phyloP scores from a whole-genome alignment of 2,113 vertebrate species.

The Sorex fumeus region DNA sequence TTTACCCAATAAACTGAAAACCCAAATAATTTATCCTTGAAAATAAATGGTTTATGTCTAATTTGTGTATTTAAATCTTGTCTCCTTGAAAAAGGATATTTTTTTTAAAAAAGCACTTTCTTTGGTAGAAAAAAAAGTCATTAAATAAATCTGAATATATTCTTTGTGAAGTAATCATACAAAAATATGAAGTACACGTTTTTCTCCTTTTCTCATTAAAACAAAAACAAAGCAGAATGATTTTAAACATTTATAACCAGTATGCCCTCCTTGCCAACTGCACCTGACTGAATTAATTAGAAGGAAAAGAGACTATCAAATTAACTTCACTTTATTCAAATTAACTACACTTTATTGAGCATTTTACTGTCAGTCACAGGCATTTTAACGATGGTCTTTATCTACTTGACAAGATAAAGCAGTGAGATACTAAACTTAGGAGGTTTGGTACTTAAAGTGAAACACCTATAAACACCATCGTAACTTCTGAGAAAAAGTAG shows the following conservation, averaged over 20 bases:
- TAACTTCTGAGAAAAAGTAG: background rate
- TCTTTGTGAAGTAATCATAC: conserved; percentile 24
- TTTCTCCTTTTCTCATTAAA: conserved; percentile 9
- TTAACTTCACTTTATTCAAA: background rate
- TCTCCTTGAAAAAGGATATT: background rate
- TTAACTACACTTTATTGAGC: conserved; percentile 6
- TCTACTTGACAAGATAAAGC: background rate
- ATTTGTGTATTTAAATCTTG: conserved; percentile 27
- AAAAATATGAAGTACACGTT: conserved; percentile 13
- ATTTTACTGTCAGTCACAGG: background rate
- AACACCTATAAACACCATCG: background rate
- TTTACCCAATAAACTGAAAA: background rate
- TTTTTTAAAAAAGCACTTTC: no score
- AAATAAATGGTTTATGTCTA: conserved; percentile 34
- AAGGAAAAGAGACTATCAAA: conserved; percentile 13
- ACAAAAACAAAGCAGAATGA: conserved; percentile 33
- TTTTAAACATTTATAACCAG: background rate
- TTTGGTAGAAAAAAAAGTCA: no score
- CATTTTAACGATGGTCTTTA: background rate
- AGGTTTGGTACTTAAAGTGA: background rate
- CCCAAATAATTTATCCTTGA: conserved; percentile 17
- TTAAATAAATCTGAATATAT: conserved; percentile 24
- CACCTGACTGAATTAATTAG: conserved; percentile 38
- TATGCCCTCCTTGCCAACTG: background rate
- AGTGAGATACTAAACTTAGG: background rate